Percentiles rank a stretch among this genome's conserved stretches.
Conservation (phyloP, 1,140 invertebrate genomes). For the Drosophila pachea region DNA sequence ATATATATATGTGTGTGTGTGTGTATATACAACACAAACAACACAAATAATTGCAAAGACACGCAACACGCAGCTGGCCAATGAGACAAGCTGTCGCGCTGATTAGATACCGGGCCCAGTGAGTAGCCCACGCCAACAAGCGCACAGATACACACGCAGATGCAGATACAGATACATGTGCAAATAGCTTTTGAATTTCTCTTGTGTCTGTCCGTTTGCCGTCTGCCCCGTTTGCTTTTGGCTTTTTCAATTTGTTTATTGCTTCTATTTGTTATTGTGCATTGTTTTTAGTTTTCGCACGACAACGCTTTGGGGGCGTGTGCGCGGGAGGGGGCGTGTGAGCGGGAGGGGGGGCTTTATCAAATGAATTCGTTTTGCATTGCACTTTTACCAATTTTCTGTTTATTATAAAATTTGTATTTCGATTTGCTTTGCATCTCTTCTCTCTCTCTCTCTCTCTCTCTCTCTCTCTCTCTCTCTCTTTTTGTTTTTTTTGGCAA, state of each 20-base stretch:
- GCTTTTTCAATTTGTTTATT: constrained; percentile 38
- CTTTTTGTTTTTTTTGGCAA: constrained; percentile 4
- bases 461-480: too few relatives aligned
- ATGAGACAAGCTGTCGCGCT: constrained; percentile 64
- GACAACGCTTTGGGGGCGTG: neutral
- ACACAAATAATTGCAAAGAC: constrained; percentile 46
- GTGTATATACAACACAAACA: too few relatives aligned
- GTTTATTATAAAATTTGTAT: constrained; percentile 15
- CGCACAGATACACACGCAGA: constrained; percentile 5
- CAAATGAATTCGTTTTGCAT: constrained; percentile 24
- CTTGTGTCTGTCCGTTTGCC: constrained; percentile 26
- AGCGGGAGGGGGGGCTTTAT: neutral
- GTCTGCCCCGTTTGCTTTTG: constrained; percentile 16
- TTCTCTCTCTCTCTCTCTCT: too few relatives aligned
- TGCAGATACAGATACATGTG: constrained; percentile 4
- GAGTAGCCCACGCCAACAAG: neutral
- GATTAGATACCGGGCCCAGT: constrained; percentile 65
- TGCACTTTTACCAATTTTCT: constrained; percentile 31
- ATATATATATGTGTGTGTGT: constrained; percentile 41
- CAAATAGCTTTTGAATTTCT: constrained; percentile 30
- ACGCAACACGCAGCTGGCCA: constrained; percentile 60
- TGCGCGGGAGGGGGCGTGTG: neutral
- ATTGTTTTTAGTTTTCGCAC: constrained; percentile 45
- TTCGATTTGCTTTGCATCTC: constrained; percentile 4
- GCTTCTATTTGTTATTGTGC: constrained; percentile 37